Percentiles rank a stretch among this genome's conserved stretches.
phyloP scores from a whole-genome alignment of 2,888 invertebrate species.

The Noctuana brunneofusca region DNA sequence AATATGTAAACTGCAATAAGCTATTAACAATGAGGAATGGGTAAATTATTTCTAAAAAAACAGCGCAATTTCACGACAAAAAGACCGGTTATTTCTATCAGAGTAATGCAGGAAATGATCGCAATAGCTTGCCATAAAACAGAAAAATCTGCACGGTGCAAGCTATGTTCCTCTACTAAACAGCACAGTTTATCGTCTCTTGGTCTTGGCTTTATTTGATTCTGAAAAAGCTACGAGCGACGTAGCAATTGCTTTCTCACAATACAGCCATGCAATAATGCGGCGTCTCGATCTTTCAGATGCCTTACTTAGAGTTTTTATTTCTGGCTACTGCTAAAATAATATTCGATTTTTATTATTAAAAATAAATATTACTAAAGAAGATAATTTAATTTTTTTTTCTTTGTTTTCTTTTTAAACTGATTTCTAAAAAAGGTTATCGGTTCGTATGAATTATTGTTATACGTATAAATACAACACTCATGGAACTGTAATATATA shows the following conservation, averaged over 20 bases:
- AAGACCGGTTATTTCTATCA: not conserved
- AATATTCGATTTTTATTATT: not conserved
- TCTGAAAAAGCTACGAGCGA: constrained; percentile 20
- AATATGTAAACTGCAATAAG: too few relatives aligned
- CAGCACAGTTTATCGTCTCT: constrained; percentile 1
- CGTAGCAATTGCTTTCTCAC: constrained; percentile 28
- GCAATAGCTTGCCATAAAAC: constrained; percentile 3
- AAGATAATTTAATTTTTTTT: too few relatives aligned
- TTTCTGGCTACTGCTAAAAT: constrained; percentile 15
- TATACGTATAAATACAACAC: too few relatives aligned
- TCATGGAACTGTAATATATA: too few relatives aligned
- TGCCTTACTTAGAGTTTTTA: constrained; percentile 1
- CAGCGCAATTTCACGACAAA: not conserved
- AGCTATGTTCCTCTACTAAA: not conserved
- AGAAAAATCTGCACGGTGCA: not conserved
- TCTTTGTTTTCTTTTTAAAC: too few relatives aligned
- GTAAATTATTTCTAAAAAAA: not conserved
- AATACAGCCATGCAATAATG: constrained; percentile 17
- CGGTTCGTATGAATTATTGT: too few relatives aligned
- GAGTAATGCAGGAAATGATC: not conserved
- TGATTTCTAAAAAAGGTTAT: too few relatives aligned
- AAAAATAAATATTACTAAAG: too few relatives aligned
- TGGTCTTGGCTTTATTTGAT: constrained; percentile 21
- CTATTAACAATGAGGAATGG: not conserved
- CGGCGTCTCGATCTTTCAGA: constrained; percentile 9